Base-by-base conservation (phyloP, 2,797 vertebrate species). In the Podargus strigoides region DNA sequence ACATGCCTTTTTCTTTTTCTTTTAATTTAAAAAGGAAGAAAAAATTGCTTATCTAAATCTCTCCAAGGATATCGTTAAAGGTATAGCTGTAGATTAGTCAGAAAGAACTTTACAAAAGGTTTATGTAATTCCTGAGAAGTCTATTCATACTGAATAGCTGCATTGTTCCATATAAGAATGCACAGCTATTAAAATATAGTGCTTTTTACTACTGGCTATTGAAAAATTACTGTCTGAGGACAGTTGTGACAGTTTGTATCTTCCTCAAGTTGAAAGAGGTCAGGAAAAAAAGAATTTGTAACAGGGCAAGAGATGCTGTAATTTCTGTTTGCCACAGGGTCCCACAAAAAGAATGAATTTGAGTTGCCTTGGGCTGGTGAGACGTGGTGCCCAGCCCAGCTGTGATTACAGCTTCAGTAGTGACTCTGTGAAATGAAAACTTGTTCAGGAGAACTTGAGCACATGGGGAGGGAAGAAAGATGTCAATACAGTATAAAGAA, bases 161-260 rank as follows among this genome's bases (percentile, higher is more conserved):
- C 84, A 90, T 92, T 87, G 39, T 87, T 86, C 49, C 44, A 79
- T 82, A 72, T 62, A 83, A 96, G 93, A 95, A 96, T 85, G 55
- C 81, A 93, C 47, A 93, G 77, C 91, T 87, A 56, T 34, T 94
- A 94, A 96, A 96, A 96, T 93, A 76, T 5, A 92, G 82, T 85
- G 85, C 77, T 94, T 96, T 91, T 95, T 91, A 94, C 42, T 84
- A 85, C 85, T 87, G 82, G 87, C 91, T 95, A 89, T 75, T 96
- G 94, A 96, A 95, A 97, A 97, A 93, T 89, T 86, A 91, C 66
- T 92, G 86, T 84, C 89, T 88, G 63, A 82, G 94, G 81, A 96
- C 70, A 95, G 66, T 56, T 52, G 63, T 93, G 80, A 85, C 91
- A 87, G 63, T 88, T 96, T 95, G 95, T 96, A 90, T 91, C 87